phyloP scores from a whole-genome alignment of 2,113 vertebrate species.

The Melanocharis versteri region DNA sequence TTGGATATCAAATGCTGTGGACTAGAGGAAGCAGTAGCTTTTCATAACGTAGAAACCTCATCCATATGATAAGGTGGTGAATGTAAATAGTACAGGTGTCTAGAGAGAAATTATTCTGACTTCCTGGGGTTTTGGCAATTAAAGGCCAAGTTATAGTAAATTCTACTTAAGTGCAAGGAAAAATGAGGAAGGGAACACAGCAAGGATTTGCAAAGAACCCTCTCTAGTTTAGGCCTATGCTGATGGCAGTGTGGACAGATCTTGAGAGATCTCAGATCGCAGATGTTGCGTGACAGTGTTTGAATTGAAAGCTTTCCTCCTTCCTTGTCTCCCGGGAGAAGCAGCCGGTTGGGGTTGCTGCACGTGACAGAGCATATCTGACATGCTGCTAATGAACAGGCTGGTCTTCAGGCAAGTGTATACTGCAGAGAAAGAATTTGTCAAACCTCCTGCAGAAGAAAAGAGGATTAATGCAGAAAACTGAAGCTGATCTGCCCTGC shows the following conservation, averaged over 20 bases:
- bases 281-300: fast-evolving
- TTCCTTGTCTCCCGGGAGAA: neutral
- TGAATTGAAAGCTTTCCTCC: neutral
- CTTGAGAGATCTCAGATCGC: neutral
- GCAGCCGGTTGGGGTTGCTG: neutral
- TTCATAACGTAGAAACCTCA: neutral
- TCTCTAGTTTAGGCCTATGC: neutral
- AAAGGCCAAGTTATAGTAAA: neutral
- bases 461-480: neutral
- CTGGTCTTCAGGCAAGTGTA: neutral
- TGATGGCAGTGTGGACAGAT: neutral
- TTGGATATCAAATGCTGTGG: neutral
- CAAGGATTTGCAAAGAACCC: neutral
- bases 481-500: neutral
- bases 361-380: neutral
- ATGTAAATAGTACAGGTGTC: neutral
- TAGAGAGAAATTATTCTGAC: neutral
- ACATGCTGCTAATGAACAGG: neutral
- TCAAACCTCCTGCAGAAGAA: neutral
- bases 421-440: neutral
- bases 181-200: neutral
- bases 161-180: neutral
- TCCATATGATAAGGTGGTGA: neutral
- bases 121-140: neutral
- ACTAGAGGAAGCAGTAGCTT: neutral